Conservation (phyloP, 2,797 vertebrate species). For the Rhynchonycteris naso region DNA sequence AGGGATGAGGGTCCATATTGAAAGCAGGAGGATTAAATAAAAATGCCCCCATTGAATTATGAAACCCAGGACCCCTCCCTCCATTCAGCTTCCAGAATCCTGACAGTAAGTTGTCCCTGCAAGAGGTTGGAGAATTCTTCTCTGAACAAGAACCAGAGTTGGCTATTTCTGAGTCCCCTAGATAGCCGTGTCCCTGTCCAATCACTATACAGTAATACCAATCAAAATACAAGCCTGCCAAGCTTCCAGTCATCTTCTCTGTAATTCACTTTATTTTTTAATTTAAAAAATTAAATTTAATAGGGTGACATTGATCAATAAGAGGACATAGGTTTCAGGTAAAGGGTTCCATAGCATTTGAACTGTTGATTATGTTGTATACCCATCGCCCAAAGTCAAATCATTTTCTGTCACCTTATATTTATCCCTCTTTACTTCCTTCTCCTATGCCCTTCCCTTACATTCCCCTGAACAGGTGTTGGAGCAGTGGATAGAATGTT, state of each 20-base stretch:
- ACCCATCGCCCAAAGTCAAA: no score
- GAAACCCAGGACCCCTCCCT: not conserved
- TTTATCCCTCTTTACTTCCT: no score
- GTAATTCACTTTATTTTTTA: not conserved
- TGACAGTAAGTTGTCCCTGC: not conserved
- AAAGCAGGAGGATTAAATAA: not conserved
- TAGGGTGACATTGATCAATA: no score
- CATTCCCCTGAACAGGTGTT: no score
- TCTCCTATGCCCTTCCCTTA: no score
- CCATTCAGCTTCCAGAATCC: not conserved
- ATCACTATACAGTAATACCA: not conserved
- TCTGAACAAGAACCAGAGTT: not conserved
- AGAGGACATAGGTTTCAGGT: no score
- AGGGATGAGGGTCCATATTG: not conserved
- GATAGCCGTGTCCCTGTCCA: not conserved
- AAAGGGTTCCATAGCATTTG: no score
- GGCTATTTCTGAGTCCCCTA: not conserved
- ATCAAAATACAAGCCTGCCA: not conserved
- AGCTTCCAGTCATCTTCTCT: not conserved
- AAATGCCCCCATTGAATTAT: not conserved
- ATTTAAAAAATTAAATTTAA: no score
- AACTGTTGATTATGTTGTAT: no score
- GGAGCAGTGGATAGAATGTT: no score
- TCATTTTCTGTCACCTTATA: no score
- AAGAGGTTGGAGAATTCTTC: not conserved